phyloP scores from a whole-genome alignment of 2,888 invertebrate genomes.

The Cylindroiulus punctatus region DNA sequence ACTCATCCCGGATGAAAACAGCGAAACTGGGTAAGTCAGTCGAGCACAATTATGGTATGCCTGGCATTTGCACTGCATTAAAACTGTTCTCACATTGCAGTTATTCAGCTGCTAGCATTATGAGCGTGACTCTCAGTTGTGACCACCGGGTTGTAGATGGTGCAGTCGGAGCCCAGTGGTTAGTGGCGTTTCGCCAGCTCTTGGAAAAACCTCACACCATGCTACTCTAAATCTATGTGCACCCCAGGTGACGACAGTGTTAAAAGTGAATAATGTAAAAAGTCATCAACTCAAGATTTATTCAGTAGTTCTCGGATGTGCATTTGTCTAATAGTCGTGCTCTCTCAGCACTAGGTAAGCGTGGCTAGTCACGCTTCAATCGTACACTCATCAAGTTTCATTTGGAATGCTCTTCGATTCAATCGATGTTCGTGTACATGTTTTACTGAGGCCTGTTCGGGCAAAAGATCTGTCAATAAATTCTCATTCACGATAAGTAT shows the following conservation, averaged over 20 bases:
- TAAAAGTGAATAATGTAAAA: not conserved
- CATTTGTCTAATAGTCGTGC: not conserved
- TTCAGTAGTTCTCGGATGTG: not conserved
- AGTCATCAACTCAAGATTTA: not conserved
- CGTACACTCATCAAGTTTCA: not conserved
- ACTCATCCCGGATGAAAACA: slow-evolving; percentile 77
- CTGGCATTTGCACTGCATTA: not conserved
- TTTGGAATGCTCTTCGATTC: not conserved
- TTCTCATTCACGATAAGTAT: not conserved
- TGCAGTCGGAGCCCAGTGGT: slow-evolving; percentile 96
- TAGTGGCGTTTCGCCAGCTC: slow-evolving; percentile 85
- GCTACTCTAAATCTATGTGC: slow-evolving; percentile 72
- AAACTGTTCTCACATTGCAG: slow-evolving; percentile 69
- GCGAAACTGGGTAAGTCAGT: slow-evolving; percentile 77
- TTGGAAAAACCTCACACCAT: slow-evolving; percentile 94
- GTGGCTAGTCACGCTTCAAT: not conserved
- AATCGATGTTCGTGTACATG: not conserved
- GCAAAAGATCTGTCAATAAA: not conserved
- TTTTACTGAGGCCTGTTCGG: not conserved
- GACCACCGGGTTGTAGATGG: slow-evolving; percentile 99
- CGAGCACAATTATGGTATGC: not conserved
- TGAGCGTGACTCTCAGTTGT: slow-evolving; percentile 93
- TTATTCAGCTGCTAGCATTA: slow-evolving; percentile 74
- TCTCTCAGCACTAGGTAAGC: not conserved
- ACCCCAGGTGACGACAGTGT: not conserved